Conservation (phyloP, 2,113 vertebrate genomes). For the Sylvilagus bachmani region DNA sequence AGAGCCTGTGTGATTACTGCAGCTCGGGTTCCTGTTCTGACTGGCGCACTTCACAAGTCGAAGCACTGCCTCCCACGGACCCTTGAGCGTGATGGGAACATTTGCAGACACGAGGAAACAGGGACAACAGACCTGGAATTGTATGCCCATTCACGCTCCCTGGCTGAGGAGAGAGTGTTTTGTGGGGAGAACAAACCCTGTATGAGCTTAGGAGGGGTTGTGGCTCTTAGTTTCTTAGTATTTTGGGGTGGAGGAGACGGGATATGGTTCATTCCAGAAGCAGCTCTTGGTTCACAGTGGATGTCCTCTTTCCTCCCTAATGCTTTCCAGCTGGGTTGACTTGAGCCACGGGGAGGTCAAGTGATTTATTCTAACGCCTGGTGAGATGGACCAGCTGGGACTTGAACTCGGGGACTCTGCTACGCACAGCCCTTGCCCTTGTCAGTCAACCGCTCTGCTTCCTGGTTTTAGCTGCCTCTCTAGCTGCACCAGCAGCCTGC, state of each 20-base stretch:
- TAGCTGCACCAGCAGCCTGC: not conserved
- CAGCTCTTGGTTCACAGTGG: not conserved
- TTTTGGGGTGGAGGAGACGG: not conserved
- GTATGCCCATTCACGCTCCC: not conserved
- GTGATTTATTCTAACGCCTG: not conserved
- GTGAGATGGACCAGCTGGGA: constrained; percentile 38
- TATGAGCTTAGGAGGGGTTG: not conserved
- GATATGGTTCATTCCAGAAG: constrained; percentile 31
- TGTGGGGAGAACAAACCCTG: not conserved
- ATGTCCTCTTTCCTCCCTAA: constrained; percentile 3
- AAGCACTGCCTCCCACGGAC: not conserved
- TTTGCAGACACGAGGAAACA: not conserved
- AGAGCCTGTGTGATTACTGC: not conserved
- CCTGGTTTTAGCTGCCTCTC: not conserved
- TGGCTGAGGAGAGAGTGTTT: not conserved
- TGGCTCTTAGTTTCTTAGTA: constrained; percentile 4
- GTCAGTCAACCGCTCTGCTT: not conserved
- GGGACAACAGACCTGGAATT: not conserved
- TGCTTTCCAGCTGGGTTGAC: constrained; percentile 53
- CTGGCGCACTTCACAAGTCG: not conserved
- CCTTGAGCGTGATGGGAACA: not conserved
- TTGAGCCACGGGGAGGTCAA: constrained; percentile 15
- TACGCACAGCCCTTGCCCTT: not conserved
- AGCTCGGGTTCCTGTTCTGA: not conserved
- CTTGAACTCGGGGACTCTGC: not conserved